A percentile compares a stretch with the other conserved stretches of the same genome.
Conservation (phyloP, 1,140 invertebrate species). For the Hermatobates lingyangjiaoensis region DNA sequence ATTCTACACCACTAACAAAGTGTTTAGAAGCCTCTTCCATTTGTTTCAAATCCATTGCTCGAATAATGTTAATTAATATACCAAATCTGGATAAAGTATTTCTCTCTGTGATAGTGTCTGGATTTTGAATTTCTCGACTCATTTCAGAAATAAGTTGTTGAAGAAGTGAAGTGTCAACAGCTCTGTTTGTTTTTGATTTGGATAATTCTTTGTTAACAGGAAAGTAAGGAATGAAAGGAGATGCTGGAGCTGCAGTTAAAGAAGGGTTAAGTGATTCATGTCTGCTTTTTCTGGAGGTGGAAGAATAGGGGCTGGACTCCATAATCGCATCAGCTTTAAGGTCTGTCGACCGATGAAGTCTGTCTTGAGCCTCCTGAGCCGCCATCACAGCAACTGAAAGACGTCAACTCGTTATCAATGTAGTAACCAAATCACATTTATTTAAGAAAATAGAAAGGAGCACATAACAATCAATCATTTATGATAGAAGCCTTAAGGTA, state of each 20-base stretch:
- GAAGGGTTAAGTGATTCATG: constrained; percentile 27
- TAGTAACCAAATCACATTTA: no score
- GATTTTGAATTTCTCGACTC: constrained; percentile 31
- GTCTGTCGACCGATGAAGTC: no score
- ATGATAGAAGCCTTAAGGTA: no score
- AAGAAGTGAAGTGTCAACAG: constrained; percentile 23
- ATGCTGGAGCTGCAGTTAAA: constrained; percentile 25
- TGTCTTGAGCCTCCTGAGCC: no score
- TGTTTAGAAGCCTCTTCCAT: constrained; percentile 25
- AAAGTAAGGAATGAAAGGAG: constrained; percentile 28
- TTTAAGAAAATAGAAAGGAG: no score
- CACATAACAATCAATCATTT: no score
- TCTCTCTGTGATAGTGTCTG: constrained; percentile 30
- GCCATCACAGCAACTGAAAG: no score
- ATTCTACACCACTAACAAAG: constrained; percentile 13
- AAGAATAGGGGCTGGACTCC: no score
- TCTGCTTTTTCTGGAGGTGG: no score
- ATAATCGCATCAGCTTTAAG: no score
- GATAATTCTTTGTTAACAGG: constrained; percentile 30
- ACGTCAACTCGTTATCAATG: no score
- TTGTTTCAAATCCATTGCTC: constrained; percentile 35
- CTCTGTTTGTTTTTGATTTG: constrained; percentile 21
- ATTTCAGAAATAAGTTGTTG: constrained; percentile 32
- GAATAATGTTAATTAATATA: constrained; percentile 31
- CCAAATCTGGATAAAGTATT: constrained; percentile 39